A percentile compares a stretch with the other conserved stretches of the same genome.
Conservation (phyloP, 1,140 invertebrate species). For the Cotesia typhae region DNA sequence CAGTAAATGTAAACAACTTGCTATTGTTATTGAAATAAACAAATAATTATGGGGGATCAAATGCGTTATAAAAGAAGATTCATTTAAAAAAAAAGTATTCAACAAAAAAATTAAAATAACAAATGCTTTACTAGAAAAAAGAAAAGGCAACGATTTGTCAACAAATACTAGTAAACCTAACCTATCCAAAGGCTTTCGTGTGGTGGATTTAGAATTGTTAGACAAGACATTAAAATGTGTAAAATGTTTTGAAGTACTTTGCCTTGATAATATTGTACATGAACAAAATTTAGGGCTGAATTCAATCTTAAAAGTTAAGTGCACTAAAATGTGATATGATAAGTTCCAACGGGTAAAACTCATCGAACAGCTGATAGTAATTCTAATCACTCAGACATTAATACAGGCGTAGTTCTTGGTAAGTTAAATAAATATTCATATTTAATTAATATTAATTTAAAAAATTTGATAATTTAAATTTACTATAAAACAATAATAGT, state of each 20-base stretch:
- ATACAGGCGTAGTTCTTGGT: constrained; percentile 8
- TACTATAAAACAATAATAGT: too few relatives aligned
- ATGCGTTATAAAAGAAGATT: constrained; percentile 12
- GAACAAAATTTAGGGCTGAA: constrained; percentile 22
- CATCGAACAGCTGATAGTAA: not conserved
- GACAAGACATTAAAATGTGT: constrained; percentile 20
- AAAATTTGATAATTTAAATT: too few relatives aligned
- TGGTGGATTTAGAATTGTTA: constrained; percentile 13
- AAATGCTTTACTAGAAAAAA: not conserved
- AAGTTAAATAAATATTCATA: not conserved
- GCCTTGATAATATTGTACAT: constrained; percentile 11
- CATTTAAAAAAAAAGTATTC: constrained; percentile 10
- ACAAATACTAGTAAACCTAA: not conserved
- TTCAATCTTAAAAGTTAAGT: constrained; percentile 12
- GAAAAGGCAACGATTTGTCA: not conserved
- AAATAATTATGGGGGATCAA: not conserved
- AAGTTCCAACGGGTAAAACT: constrained; percentile 20
- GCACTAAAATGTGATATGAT: not conserved
- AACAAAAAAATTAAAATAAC: not conserved
- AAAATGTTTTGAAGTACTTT: constrained; percentile 17
- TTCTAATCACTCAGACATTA: not conserved
- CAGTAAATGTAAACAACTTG: too few relatives aligned
- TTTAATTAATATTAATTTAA: not conserved
- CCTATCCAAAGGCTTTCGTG: not conserved
- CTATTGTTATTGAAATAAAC: not conserved